Percentiles rank a stretch among this genome's conserved stretches.
Evolutionary conservation across 2,797 vertebrate species (phyloP).

Genomic region (Lacerta agilis): DNA sequence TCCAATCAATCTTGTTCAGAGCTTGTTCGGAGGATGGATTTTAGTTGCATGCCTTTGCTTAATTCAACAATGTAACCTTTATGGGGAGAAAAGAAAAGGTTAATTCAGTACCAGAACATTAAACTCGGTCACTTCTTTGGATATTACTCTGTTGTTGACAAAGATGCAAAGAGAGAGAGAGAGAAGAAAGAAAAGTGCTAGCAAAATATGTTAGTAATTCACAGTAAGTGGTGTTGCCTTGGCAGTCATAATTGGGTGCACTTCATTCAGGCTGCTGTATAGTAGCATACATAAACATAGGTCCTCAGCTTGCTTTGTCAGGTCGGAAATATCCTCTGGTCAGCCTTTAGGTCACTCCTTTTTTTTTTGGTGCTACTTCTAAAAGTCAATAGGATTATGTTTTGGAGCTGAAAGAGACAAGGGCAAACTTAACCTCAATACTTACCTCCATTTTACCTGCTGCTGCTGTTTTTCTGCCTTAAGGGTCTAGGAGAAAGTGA

Average conservation of each 20-base stretch:
- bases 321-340: neutral
- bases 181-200: neutral
- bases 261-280: neutral
- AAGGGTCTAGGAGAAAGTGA: neutral
- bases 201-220: neutral
- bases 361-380: neutral
- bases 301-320: neutral
- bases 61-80: conserved; percentile 31
- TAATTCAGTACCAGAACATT: conserved; percentile 26
- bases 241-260: neutral
- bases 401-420: neutral
- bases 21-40: conserved; percentile 18
- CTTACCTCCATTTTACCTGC: neutral
- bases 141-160: conserved; percentile 4
- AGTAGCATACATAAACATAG: neutral
- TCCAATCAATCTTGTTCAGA: conserved; percentile 31
- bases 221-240: neutral
- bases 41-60: conserved; percentile 1
- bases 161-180: neutral
- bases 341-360: neutral
- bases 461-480: neutral
- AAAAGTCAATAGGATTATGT: neutral
- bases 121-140: conserved; percentile 3
- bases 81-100: conserved; percentile 29
- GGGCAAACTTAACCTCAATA: neutral